These are phyloP conservation scores for Halcyon smyrnensis DNA, from an alignment of 2,797 vertebrate genomes.

Conservation along the genomic window DNA sequence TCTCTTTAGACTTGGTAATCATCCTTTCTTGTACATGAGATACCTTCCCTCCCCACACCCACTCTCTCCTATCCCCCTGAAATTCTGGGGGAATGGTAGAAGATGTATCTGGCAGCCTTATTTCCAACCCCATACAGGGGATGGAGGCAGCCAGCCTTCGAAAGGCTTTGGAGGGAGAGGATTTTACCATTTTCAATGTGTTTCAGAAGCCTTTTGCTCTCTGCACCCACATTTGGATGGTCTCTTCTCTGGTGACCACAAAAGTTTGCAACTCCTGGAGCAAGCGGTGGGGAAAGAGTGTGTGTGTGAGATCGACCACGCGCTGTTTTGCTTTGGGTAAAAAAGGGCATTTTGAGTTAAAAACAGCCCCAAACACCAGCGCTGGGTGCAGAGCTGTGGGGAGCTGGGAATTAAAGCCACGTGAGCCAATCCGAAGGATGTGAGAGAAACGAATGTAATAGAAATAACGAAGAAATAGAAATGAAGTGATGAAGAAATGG, in stretches of 20 bases:
- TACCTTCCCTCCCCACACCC: constrained; percentile 57
- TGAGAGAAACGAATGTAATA: neutral
- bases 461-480: too few species aligned
- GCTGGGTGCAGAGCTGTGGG: neutral
- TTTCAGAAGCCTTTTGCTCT: neutral
- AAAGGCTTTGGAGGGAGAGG: rapidly evolving
- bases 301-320: rapidly evolving
- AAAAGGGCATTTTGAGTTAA: neutral
- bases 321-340: neutral
- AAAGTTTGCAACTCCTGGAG: neutral
- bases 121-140: neutral
- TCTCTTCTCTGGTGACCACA: neutral
- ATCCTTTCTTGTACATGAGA: constrained; percentile 18
- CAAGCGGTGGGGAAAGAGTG: neutral
- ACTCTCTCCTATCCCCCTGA: constrained; percentile 40
- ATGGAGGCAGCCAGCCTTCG: neutral
- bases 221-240: rapidly evolving
- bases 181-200: neutral
- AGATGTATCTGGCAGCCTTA: neutral
- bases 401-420: neutral
- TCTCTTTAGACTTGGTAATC: constrained; percentile 56
- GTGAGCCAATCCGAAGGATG: neutral
- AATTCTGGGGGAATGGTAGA: constrained; percentile 2
- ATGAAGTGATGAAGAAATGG: too few species aligned
- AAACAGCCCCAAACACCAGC: neutral